A percentile compares a stretch with the other conserved stretches of the same genome.
These are phyloP conservation scores for Rhizomys pruinosus DNA, from an alignment of 2,113 vertebrate genomes.

Conservation along the genomic window DNA sequence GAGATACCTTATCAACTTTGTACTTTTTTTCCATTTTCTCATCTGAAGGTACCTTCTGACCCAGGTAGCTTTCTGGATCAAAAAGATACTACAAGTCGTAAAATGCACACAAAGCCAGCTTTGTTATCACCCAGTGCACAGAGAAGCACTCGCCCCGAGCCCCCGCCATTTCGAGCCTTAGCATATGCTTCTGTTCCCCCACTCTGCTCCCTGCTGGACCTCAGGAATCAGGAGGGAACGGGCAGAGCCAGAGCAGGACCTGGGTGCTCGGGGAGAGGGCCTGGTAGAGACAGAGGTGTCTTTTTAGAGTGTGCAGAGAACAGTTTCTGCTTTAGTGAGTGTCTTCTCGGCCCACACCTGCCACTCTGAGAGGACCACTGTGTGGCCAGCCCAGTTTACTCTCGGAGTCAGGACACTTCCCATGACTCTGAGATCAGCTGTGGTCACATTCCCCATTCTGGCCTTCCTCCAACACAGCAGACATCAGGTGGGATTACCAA, in stretches of 20 bases:
- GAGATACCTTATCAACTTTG: conserved; percentile 42
- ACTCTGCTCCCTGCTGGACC: fast-evolving
- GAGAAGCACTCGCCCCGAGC: not conserved
- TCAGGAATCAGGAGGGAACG: not conserved
- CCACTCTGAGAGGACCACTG: fast-evolving
- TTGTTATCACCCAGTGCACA: conserved; percentile 52
- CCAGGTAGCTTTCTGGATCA: conserved; percentile 37
- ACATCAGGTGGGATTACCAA: not conserved
- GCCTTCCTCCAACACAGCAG: not conserved
- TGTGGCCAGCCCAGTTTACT: not conserved
- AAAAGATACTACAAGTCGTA: conserved; percentile 71
- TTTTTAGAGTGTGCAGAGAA: not conserved
- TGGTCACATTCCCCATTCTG: not conserved
- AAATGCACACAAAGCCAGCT: conserved; percentile 68
- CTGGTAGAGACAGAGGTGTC: no score
- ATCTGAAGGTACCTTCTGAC: conserved; percentile 62
- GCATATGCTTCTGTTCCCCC: not conserved
- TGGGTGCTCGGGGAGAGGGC: not conserved
- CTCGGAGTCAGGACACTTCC: not conserved
- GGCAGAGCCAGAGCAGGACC: not conserved
- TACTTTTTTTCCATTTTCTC: conserved; percentile 44
- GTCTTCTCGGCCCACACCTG: not conserved
- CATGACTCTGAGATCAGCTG: not conserved
- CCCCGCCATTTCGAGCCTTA: not conserved
- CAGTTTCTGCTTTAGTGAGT: not conserved